Base-by-base conservation (phyloP, 2,113 vertebrate species). In the Vidua chalybeata region DNA sequence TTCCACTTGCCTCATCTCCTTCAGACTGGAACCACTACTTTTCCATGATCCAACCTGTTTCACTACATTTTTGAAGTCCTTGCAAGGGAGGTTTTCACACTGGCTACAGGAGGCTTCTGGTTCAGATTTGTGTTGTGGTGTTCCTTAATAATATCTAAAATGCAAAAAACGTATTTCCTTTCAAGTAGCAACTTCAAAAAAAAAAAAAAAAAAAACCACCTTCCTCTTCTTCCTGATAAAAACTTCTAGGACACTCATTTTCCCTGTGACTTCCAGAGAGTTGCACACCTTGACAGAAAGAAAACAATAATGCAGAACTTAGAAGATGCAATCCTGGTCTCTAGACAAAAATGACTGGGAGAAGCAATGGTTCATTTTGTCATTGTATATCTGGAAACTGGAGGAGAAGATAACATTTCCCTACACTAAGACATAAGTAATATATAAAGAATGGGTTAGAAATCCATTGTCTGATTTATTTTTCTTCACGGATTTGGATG, bases 241-340 rank as follows among this genome's bases (percentile, higher is more conserved):
- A 68, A 11, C 5, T 86, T 56, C 18, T n/a, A 5, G 14, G 24
- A 30, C 17, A 62, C 12, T 73, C 4, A 15, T 72, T 84, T 73
- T 77, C 46, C 43, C 55, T 59, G 16, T 26, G 30, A 45, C 14
- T 75, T 82, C 35, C 49, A 49, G 45, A 67, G 48, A 88, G 56
- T 17, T 30, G 7, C 52, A 94, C 21, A 73, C 9, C 30, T 79
- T 0, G 0, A 49, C 0, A 71, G 7, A 87, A 11, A 84, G 41
- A 39, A 82, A 93, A 62, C 14, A 78, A 24, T 52, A 87, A 63
- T 20, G 27, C 31, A 90, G 33, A 84, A 77, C 6, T 84, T 54
- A 35, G 12, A 81, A 30, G 39, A 46, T 84, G 35, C 26, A 79
- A 20, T 56, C 59, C 62, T 30, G 12, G 12, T 39, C 24, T n/a